These are phyloP conservation scores for Melanitta fusca DNA, from an alignment of 2,797 vertebrate species.

Conservation along the genomic window DNA sequence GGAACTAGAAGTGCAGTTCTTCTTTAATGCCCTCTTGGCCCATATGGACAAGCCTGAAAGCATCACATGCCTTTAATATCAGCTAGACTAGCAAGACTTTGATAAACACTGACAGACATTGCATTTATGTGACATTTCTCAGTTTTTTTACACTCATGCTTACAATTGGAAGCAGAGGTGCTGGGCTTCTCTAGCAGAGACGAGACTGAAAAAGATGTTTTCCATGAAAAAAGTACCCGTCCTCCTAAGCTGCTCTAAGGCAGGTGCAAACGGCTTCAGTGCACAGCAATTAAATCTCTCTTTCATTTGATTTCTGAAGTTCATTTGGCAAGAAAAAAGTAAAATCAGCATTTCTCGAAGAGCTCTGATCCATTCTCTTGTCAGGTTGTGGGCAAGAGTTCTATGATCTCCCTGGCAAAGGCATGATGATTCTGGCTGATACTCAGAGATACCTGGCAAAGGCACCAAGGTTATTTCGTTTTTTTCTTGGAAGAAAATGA, in stretches of 20 bases:
- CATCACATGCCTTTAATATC: neutral
- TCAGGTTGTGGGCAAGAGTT: neutral
- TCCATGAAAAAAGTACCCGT: neutral
- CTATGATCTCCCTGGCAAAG: neutral
- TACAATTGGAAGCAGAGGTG: neutral
- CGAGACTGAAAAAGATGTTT: neutral
- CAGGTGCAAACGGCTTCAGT: neutral
- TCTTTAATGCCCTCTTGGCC: neutral
- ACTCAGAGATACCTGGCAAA: neutral
- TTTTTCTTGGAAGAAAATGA: neutral
- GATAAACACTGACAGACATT: conserved; percentile 13
- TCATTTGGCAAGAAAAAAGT: neutral
- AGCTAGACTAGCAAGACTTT: neutral
- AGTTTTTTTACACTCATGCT: neutral
- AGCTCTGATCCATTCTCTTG: neutral
- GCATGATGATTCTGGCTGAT: neutral
- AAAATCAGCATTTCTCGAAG: neutral
- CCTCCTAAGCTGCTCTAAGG: neutral
- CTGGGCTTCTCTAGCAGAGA: neutral
- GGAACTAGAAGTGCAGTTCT: neutral
- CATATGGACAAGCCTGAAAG: neutral
- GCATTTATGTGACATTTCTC: neutral
- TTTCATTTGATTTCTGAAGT: neutral
- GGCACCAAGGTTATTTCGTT: neutral
- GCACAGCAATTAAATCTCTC: neutral